phyloP scores from a whole-genome alignment of 1,140 invertebrate species.

The Holotrichia oblita region DNA sequence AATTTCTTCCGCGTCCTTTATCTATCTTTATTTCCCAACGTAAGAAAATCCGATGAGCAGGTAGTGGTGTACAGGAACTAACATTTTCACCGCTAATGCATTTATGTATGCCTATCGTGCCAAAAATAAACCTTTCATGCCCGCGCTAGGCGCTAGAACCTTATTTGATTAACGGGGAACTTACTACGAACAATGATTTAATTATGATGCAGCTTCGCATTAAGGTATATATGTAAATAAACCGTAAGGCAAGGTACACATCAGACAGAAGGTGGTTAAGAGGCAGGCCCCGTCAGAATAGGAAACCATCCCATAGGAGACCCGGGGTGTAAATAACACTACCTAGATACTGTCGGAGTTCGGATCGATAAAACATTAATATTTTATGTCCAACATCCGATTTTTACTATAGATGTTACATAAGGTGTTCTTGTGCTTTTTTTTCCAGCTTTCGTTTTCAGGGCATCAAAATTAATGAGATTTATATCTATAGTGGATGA shows the following conservation, averaged over 20 bases:
- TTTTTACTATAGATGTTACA: conserved; percentile 4
- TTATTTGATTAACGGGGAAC: not conserved
- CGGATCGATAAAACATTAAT: conserved; percentile 16
- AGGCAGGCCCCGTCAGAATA: not conserved
- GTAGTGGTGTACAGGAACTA: not conserved
- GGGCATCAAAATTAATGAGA: no score
- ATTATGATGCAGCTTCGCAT: not conserved
- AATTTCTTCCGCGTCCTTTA: no score
- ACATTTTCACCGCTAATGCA: not conserved
- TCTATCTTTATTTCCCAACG: no score
- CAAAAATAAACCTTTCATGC: not conserved
- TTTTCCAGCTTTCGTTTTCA: no score
- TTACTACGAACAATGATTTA: not conserved
- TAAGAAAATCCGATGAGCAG: no score
- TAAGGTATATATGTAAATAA: not conserved
- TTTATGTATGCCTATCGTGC: not conserved
- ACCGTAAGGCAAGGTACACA: not conserved
- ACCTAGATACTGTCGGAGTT: not conserved
- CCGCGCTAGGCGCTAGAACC: not conserved
- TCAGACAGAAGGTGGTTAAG: not conserved
- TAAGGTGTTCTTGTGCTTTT: no score
- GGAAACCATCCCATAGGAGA: not conserved
- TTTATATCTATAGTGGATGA: no score
- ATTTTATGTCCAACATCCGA: conserved; percentile 3
- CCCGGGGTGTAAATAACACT: not conserved